These are phyloP conservation scores for Lycodopsis pacificus DNA, from an alignment of 2,797 vertebrate genomes.

Conservation along the genomic window DNA sequence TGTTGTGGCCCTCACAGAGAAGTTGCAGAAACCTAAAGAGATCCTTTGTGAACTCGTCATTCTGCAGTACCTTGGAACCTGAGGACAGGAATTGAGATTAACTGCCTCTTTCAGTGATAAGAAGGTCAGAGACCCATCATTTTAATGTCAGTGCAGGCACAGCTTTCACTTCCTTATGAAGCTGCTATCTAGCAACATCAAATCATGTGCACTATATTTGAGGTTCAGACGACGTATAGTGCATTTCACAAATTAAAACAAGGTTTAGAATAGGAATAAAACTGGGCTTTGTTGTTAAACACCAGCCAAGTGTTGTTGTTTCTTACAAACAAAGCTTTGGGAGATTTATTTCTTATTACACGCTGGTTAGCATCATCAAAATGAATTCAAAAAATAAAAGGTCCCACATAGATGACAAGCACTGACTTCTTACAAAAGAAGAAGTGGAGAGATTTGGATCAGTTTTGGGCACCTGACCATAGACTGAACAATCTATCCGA, in stretches of 20 bases:
- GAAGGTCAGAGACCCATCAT: constrained; percentile 41
- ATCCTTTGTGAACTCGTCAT: constrained; percentile 97
- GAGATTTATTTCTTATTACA: constrained; percentile 54
- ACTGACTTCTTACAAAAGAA: constrained; percentile 65
- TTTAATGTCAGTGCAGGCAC: constrained; percentile 57
- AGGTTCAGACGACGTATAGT: constrained; percentile 48
- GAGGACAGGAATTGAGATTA: constrained; percentile 68
- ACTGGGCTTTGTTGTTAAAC: constrained; percentile 68
- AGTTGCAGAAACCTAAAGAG: constrained; percentile 98
- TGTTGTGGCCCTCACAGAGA: constrained; percentile 98
- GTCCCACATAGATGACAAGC: constrained; percentile 76
- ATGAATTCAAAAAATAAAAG: constrained; percentile 15
- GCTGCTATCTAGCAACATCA: constrained; percentile 49
- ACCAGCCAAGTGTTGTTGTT: constrained; percentile 66
- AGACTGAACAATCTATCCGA: constrained; percentile 62
- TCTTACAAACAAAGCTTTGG: constrained; percentile 74
- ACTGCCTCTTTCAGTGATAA: constrained; percentile 10
- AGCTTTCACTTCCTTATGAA: constrained; percentile 62
- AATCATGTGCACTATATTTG: constrained; percentile 57
- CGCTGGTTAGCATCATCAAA: constrained; percentile 73
- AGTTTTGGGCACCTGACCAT: constrained; percentile 60
- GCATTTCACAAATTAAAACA: constrained; percentile 62
- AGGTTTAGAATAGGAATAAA: constrained; percentile 57
- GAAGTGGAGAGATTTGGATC: constrained; percentile 56
- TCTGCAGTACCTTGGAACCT: constrained; percentile 99